Base-by-base conservation (phyloP, 2,797 vertebrate genomes). In the Sphenodon punctatus region DNA sequence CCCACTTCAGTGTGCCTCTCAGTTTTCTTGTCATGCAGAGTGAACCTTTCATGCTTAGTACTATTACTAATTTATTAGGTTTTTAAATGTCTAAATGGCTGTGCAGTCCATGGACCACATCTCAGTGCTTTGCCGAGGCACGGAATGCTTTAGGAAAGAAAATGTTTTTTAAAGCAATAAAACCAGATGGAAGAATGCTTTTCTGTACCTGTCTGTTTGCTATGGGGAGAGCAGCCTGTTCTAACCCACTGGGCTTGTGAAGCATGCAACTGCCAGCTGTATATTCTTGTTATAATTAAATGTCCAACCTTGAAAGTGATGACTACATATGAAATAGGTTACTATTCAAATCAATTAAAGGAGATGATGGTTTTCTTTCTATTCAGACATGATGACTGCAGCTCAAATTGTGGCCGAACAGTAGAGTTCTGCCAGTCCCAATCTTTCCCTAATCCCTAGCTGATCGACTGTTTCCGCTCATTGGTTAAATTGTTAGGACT, bases 41-140 rank as follows among this genome's bases (percentile, higher is more conserved):
- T 73, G 88, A 89, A 88, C 88, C 78, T 90, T 86, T 68, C 84
- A 67, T 70, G 74, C 74, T 80, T n/a, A 36, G 65, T 13, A 8
- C 49, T 89, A 42, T 83, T 83, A 92, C 83, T 91, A 92, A 90
- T 89, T 91, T 92, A 89, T 89, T 90, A 89, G 76, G 68, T 80
- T 88, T 88, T 81, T 79, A 76, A 89, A 83, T 0, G 0, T 56
- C 68, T 83, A 68, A 73, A 81, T 73, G 68, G 20, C 61, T 83
- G 65, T 61, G 53, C 71, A 78, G 74, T 32, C 49, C 56, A 4
- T 7, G 34, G 63, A 70, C 46, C 20, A 48, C 53, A 61, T 32
- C 38, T 65, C 63, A 87, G 59, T 16, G 61, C 75, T 81, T 60
- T n/a, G 55, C 5, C 59, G 73, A 86, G 74, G 49, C 65, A 58